Conservation (phyloP, 2,888 invertebrate species). For the Rhamnusium bicolor region DNA sequence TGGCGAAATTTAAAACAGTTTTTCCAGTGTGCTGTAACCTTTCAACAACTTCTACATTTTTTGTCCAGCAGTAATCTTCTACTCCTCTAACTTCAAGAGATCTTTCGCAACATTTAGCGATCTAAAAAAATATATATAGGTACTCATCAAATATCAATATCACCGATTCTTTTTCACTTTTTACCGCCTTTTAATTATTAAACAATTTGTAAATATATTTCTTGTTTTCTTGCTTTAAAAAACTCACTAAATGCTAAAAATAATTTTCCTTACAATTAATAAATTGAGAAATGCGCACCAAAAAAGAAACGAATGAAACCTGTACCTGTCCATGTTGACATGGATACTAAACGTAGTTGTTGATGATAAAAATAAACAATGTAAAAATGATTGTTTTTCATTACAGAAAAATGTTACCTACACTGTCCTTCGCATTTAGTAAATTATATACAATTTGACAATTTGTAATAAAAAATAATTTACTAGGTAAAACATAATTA, state of each 20-base stretch:
- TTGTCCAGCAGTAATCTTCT: conserved; percentile 60
- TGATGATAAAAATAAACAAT: background rate
- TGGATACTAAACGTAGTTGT: background rate
- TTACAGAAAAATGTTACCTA: background rate
- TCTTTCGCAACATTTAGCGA: conserved; percentile 52
- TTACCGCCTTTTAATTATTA: too few relatives aligned
- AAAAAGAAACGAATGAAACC: background rate
- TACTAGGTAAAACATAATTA: background rate
- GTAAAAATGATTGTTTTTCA: background rate
- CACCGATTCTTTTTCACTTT: too few relatives aligned
- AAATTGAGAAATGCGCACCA: background rate
- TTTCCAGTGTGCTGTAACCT: conserved; percentile 60
- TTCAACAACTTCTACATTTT: conserved; percentile 60
- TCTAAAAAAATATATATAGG: conserved; percentile 33
- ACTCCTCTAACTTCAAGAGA: conserved; percentile 56
- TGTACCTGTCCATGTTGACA: background rate
- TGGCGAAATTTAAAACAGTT: conserved; percentile 63
- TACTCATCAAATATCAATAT: too few relatives aligned
- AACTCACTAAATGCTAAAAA: background rate
- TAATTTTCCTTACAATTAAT: background rate
- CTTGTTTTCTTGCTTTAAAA: too few relatives aligned
- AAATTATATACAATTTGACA: conserved; percentile 3
- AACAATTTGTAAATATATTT: too few relatives aligned
- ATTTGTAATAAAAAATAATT: background rate
- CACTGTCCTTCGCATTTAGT: background rate